Conservation (phyloP, 2,113 vertebrate genomes). For the Macaca mulatta region DNA sequence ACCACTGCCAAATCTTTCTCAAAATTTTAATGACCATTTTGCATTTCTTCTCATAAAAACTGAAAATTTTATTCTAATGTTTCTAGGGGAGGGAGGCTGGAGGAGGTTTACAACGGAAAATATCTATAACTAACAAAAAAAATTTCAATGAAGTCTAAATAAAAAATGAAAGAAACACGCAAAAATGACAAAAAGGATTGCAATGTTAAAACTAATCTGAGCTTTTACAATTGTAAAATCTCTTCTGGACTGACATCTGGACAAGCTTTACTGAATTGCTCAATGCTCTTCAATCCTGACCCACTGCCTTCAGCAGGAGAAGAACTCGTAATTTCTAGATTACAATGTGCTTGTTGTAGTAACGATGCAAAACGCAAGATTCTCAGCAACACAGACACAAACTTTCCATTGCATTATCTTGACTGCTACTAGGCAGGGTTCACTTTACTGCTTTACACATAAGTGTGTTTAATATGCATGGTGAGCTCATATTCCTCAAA, state of each 20-base stretch:
- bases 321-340: not conserved
- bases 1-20: conserved; percentile 34
- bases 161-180: conserved; percentile 11
- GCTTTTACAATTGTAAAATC: not conserved
- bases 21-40: conserved; percentile 30
- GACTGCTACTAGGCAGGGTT: not conserved
- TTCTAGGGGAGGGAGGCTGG: not conserved
- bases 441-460: not conserved
- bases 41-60: conserved; percentile 1
- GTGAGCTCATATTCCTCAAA: conserved; percentile 14
- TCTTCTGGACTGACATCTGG: not conserved
- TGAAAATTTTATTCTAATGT: conserved; percentile 18
- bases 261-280: not conserved
- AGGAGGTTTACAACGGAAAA: not conserved
- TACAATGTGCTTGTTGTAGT: not conserved
- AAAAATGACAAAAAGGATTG: not conserved
- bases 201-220: not conserved
- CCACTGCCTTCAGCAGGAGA: not conserved
- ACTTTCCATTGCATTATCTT: conserved; percentile 25
- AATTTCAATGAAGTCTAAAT: conserved; percentile 29
- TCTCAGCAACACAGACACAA: not conserved
- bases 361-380: conserved; percentile 30
- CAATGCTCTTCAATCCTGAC: not conserved
- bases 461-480: not conserved
- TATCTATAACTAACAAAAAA: not conserved